Percentiles rank a stretch among this genome's conserved stretches.
phyloP scores from a whole-genome alignment of 2,113 vertebrate species.

The Mobula hypostoma region DNA sequence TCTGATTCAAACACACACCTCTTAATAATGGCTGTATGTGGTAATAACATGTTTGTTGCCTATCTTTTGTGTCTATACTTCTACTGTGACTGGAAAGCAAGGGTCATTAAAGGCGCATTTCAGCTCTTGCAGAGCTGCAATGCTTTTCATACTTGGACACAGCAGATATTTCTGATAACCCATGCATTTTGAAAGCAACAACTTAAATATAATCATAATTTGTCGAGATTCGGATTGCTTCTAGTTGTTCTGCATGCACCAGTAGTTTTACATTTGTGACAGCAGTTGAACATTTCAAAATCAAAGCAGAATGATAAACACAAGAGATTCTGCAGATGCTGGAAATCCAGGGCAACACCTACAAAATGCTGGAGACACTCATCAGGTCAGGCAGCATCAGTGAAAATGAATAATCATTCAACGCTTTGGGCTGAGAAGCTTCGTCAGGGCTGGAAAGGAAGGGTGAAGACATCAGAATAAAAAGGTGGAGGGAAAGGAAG shows the following conservation, averaged over 20 bases:
- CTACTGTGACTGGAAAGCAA: background rate
- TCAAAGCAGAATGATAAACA: background rate
- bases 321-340: background rate
- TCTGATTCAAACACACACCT: background rate
- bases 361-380: too few relatives aligned
- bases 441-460: too few relatives aligned
- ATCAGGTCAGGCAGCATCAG: too few relatives aligned
- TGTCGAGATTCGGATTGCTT: background rate
- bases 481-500: too few relatives aligned
- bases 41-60: background rate
- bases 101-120: background rate
- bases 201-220: background rate
- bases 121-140: background rate
- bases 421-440: too few relatives aligned
- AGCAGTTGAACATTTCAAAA: background rate
- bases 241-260: background rate
- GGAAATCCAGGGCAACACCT: too few relatives aligned
- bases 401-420: too few relatives aligned
- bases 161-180: background rate
- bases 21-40: background rate
- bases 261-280: background rate
- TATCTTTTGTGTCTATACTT: background rate
- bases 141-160: background rate
- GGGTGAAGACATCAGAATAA: too few relatives aligned
- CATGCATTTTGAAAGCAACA: background rate